Base-by-base conservation (phyloP, 2,888 invertebrate species). In the Agriotes lineatus region DNA sequence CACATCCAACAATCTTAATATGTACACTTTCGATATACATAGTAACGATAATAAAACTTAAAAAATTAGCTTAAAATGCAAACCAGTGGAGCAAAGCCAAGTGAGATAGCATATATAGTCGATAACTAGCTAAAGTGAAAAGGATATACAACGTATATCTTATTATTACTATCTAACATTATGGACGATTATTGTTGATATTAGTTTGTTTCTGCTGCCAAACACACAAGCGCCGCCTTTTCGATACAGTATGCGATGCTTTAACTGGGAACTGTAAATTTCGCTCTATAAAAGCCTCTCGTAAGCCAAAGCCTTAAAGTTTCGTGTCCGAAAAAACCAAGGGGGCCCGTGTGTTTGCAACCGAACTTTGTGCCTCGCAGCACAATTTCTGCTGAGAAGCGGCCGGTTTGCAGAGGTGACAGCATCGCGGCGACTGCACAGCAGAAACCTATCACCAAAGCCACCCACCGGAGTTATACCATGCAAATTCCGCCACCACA, bases 181-280 rank as follows among this genome's bases (percentile, higher is more conserved):
- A 82, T 82, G 82, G 82, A 82, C 82, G 82, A 82, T 82, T 82
- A 82, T 78, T 82, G 80, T 81, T 82, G 81, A 81, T 81, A 82
- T 80, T 78, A 78, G 77, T 63, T 65, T 52, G 57, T 59, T 67
- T 63, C 64, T 12, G 45, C 64, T 62, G 48, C 54, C 64, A 63
- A 60, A 61, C 72, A 63, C 63, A 64, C 64, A 60, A 42, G 12
- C 33, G 48, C 60, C 57, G 44, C 60, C 52, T 61, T 57, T 37
- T 42, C 14, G 39, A 39, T 33, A 33, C 25, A 14, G n/a, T n/a
- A n/a, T n/a, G n/a, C n/a, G n/a, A n/a, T n/a, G n/a, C n/a, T n/a
- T n/a, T n/a, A n/a, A n/a, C 14, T 19, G 9, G 19, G 14, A 4
- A 6, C 44, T 19, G 10, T 14, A 44, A 19, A 19, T 42, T 42